phyloP scores from a whole-genome alignment of 2,797 vertebrate genomes.

The Neosalanx taihuensis region DNA sequence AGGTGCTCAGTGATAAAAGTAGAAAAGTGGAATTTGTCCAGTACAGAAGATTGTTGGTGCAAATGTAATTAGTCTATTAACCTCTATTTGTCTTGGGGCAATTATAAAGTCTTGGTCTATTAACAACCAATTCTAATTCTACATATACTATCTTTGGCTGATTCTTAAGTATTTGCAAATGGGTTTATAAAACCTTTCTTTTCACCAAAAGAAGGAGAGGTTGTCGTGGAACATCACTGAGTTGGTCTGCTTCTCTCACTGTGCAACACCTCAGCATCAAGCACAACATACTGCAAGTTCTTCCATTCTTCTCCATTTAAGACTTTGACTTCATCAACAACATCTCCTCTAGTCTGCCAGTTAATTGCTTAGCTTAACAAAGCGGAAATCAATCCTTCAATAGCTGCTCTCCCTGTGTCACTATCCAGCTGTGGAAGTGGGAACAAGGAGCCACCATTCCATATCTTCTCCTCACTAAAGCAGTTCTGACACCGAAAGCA shows the following conservation, averaged over 20 bases:
- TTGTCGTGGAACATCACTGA: neutral
- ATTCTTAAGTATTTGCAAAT: neutral
- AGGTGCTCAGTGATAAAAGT: constrained; percentile 50
- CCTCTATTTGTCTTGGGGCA: constrained; percentile 17
- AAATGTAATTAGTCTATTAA: constrained; percentile 28
- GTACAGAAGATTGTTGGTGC: constrained; percentile 23
- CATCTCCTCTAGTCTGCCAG: constrained; percentile 53
- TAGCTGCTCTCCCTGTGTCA: constrained; percentile 64
- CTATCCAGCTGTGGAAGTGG: constrained; percentile 68
- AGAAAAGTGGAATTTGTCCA: constrained; percentile 47
- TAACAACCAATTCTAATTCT: neutral
- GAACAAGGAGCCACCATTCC: constrained; percentile 52
- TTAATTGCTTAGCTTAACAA: constrained; percentile 76
- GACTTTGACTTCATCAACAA: constrained; percentile 46
- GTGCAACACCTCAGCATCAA: constrained; percentile 24
- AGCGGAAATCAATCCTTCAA: constrained; percentile 75
- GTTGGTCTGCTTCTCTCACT: constrained; percentile 6
- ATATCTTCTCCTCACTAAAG: constrained; percentile 50
- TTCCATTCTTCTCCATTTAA: constrained; percentile 67
- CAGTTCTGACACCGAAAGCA: constrained; percentile 41
- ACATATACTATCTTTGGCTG: neutral
- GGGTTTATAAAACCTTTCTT: neutral
- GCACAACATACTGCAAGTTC: constrained; percentile 40
- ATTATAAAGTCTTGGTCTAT: constrained; percentile 18
- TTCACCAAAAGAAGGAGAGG: neutral